Conservation (phyloP, 2,113 vertebrate genomes). For the Xenotilapia leptura region DNA sequence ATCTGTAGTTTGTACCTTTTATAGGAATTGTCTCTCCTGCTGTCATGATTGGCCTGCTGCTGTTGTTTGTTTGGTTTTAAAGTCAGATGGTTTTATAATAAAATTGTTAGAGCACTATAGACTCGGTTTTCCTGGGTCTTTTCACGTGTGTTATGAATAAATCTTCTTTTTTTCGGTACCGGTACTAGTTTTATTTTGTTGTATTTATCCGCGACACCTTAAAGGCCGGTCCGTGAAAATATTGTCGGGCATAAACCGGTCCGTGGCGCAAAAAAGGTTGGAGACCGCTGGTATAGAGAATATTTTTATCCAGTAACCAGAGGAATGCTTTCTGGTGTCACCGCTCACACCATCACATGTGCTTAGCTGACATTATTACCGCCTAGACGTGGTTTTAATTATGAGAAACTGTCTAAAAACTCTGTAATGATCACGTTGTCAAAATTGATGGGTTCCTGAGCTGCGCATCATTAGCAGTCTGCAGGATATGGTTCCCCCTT, state of each 20-base stretch:
- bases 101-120: too few species aligned
- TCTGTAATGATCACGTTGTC: neutral
- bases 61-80: too few species aligned
- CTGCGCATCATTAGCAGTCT: neutral
- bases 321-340: neutral
- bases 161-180: too few species aligned
- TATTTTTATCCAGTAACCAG: neutral
- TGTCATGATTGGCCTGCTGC: too few species aligned
- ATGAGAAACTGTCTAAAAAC: neutral
- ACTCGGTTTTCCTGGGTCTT: too few species aligned
- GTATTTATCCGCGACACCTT: rapidly evolving
- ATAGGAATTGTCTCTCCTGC: too few species aligned
- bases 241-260: too few species aligned
- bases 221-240: too few species aligned
- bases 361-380: neutral
- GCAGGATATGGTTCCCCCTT: neutral
- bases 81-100: too few species aligned
- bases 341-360: neutral
- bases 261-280: rapidly evolving
- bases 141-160: too few species aligned
- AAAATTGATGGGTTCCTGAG: neutral
- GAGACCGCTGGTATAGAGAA: neutral
- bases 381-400: neutral
- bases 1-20: too few species aligned
- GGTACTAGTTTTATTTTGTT: too few species aligned